These are phyloP conservation scores for Pygoscelis antarcticus DNA, from an alignment of 2,113 vertebrate species.

Conservation along the genomic window DNA sequence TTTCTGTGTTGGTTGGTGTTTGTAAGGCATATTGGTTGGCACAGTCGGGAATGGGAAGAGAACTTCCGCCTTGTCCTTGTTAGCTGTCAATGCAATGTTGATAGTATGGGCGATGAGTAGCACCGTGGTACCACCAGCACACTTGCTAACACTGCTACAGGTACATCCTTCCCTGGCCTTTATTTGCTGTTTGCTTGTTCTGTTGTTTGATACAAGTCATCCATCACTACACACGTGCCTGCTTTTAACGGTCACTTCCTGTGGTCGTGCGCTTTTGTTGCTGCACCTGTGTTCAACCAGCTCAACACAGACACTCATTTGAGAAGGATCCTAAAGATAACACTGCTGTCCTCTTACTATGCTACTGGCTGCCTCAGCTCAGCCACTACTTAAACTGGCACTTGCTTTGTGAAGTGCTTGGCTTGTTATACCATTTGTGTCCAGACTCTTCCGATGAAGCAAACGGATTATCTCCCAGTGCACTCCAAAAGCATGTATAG, in stretches of 20 bases:
- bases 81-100: background rate
- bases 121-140: background rate
- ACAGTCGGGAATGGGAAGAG: background rate
- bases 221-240: background rate
- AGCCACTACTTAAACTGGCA: background rate
- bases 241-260: slow-evolving; percentile 13
- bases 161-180: background rate
- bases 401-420: background rate
- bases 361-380: background rate
- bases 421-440: background rate
- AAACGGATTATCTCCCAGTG: background rate
- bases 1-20: background rate
- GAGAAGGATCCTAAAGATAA: background rate
- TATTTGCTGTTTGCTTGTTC: background rate
- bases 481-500: background rate
- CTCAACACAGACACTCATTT: background rate
- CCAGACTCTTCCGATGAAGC: background rate
- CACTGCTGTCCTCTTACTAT: background rate
- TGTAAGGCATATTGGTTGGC: background rate
- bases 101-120: background rate
- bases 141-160: background rate
- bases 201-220: background rate
- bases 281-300: slow-evolving; percentile 20
- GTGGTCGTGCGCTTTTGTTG: accelerated
- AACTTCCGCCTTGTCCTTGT: background rate